Conservation (phyloP, 2,797 vertebrate genomes). For the Phoeniculus purpureus region DNA sequence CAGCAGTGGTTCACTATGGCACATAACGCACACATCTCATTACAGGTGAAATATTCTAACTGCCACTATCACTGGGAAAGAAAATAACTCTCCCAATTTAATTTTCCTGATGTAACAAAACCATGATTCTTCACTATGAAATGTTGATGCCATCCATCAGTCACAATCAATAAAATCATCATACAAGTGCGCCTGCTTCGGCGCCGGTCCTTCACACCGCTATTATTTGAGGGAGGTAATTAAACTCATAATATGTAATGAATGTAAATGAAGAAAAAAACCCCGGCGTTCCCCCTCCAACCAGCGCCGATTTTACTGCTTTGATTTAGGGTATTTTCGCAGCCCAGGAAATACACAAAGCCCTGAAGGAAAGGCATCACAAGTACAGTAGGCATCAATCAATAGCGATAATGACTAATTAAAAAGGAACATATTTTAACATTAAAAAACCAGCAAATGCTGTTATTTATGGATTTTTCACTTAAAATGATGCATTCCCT, state of each 20-base stretch:
- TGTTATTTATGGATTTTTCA: constrained; percentile 67
- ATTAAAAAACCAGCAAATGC: constrained; percentile 59
- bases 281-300: constrained; percentile 74
- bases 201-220: constrained; percentile 71
- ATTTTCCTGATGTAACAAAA: constrained; percentile 89
- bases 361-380: constrained; percentile 66
- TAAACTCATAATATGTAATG: constrained; percentile 86
- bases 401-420: constrained; percentile 73
- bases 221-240: constrained; percentile 84
- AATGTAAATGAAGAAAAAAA: constrained; percentile 83
- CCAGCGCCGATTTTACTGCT: constrained; percentile 78
- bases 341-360: constrained; percentile 73
- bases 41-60: constrained; percentile 98
- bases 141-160: constrained; percentile 90
- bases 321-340: constrained; percentile 78
- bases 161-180: constrained; percentile 88
- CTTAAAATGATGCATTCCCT: constrained; percentile 64
- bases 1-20: constrained; percentile 97
- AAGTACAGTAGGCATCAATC: constrained; percentile 71
- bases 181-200: constrained; percentile 76
- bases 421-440: constrained; percentile 74
- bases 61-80: constrained; percentile 91
- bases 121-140: constrained; percentile 89
- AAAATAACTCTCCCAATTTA: constrained; percentile 91
- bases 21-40: constrained; percentile 90